A percentile compares a stretch with the other conserved stretches of the same genome.
Evolutionary conservation across 2,113 vertebrate genomes (phyloP).

Genomic region (Toxostoma redivivum): DNA sequence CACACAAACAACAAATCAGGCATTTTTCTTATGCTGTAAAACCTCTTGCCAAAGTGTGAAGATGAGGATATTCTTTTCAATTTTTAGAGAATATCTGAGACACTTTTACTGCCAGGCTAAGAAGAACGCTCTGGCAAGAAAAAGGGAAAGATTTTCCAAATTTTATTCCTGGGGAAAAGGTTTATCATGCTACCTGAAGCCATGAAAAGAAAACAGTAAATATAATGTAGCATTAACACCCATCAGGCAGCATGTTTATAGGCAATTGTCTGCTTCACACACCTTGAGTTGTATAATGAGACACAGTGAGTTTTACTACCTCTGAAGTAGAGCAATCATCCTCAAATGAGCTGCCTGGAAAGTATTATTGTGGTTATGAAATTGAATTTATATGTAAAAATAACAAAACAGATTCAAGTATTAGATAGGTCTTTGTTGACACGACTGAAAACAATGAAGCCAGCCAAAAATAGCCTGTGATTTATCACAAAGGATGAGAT

Average conservation of each 20-base stretch:
- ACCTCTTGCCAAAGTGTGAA: not conserved
- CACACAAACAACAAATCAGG: not conserved
- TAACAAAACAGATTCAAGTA: slow-evolving; percentile 18
- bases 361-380: slow-evolving; percentile 41
- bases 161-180: not conserved
- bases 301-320: slow-evolving; percentile 45
- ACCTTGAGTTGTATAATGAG: slow-evolving; percentile 48
- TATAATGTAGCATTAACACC: slow-evolving; percentile 52
- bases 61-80: not conserved
- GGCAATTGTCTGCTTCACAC: slow-evolving; percentile 53
- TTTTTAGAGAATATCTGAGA: not conserved
- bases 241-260: slow-evolving; percentile 52
- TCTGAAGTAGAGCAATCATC: slow-evolving; percentile 52
- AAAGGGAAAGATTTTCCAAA: not conserved
- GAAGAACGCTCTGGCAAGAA: not conserved
- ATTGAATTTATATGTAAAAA: slow-evolving; percentile 50
- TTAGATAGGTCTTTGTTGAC: slow-evolving; percentile 20
- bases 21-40: not conserved
- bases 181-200: slow-evolving; percentile 24
- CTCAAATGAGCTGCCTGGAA: slow-evolving; percentile 51
- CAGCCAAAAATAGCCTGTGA: not conserved
- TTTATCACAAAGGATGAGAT: not conserved
- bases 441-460: not conserved
- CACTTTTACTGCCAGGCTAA: not conserved
- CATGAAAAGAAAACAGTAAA: slow-evolving; percentile 54